Evolutionary conservation across 2,888 invertebrate species (phyloP).

Genomic region (Acanthacorydalis orientalis): DNA sequence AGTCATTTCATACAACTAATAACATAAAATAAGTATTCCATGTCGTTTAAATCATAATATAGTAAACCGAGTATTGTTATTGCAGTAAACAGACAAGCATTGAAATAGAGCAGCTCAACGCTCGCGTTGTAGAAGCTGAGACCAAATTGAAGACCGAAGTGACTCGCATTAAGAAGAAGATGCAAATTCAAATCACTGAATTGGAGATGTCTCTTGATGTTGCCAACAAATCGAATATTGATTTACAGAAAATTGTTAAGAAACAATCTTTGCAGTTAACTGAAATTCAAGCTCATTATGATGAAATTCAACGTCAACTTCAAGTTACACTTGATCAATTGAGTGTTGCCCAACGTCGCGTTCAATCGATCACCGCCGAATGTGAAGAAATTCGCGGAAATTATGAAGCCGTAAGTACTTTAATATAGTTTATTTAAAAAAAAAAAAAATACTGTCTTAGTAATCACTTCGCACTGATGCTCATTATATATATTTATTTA

Average conservation of each 20-base stretch:
- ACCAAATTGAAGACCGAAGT: constrained; percentile 92
- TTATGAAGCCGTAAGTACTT: constrained; percentile 54
- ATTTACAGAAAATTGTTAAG: constrained; percentile 94
- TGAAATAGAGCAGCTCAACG: constrained; percentile 90
- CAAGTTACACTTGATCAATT: constrained; percentile 90
- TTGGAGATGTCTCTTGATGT: constrained; percentile 92
- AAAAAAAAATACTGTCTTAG: too few relatives aligned
- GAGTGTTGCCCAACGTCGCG: constrained; percentile 76
- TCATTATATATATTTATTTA: too few relatives aligned
- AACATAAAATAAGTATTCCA: neutral
- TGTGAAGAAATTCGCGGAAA: constrained; percentile 90
- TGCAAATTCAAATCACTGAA: constrained; percentile 94
- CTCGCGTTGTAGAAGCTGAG: constrained; percentile 91
- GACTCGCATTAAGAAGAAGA: constrained; percentile 95
- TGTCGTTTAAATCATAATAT: neutral
- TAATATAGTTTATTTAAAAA: too few relatives aligned
- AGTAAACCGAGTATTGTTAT: constrained; percentile 12
- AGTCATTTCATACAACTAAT: too few relatives aligned
- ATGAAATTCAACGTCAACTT: constrained; percentile 89
- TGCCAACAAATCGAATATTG: constrained; percentile 95
- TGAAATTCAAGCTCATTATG: constrained; percentile 89
- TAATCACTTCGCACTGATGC: too few relatives aligned
- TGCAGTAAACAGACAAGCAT: constrained; percentile 91
- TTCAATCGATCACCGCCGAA: constrained; percentile 83
- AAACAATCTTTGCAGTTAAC: constrained; percentile 83